Evolutionary conservation across 2,113 vertebrate species (phyloP).

Genomic region (Poeciliopsis prolifica): DNA sequence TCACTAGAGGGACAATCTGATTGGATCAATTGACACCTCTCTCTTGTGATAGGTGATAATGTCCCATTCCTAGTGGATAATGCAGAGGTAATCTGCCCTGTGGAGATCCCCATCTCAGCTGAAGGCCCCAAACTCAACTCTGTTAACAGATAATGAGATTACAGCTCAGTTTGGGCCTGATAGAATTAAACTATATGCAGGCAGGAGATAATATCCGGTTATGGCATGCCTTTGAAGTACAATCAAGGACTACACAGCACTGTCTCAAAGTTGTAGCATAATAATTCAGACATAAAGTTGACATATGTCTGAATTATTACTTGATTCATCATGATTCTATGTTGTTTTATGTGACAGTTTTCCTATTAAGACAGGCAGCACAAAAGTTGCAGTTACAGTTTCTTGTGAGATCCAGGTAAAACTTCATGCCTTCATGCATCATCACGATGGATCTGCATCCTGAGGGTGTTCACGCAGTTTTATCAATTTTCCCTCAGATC

Average conservation of each 20-base stretch:
- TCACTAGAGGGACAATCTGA: constrained; percentile 58
- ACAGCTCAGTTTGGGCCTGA: constrained; percentile 61
- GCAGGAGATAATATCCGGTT: constrained; percentile 57
- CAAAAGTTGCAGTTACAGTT: background rate
- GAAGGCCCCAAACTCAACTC: constrained; percentile 58
- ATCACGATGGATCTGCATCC: constrained; percentile 10
- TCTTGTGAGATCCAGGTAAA: background rate
- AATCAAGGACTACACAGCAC: background rate
- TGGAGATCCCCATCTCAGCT: constrained; percentile 63
- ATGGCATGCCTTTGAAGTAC: constrained; percentile 5
- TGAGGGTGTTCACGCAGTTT: constrained; percentile 12
- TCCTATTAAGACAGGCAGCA: background rate
- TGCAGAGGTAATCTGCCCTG: constrained; percentile 73
- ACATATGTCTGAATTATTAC: background rate
- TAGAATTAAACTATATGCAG: constrained; percentile 68
- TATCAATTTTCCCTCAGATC: constrained; percentile 1
- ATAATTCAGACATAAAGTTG: too few species aligned
- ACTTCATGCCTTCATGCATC: constrained; percentile 20
- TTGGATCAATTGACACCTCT: constrained; percentile 76
- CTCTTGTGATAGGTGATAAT: constrained; percentile 74
- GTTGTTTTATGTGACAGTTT: background rate
- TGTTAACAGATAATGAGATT: constrained; percentile 79
- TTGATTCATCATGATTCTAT: background rate
- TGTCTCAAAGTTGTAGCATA: constrained; percentile 9
- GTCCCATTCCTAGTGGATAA: constrained; percentile 75